A percentile compares a stretch with the other conserved stretches of the same genome.
Conservation (phyloP, 2,797 vertebrate species). For the Hybognathus amarus region DNA sequence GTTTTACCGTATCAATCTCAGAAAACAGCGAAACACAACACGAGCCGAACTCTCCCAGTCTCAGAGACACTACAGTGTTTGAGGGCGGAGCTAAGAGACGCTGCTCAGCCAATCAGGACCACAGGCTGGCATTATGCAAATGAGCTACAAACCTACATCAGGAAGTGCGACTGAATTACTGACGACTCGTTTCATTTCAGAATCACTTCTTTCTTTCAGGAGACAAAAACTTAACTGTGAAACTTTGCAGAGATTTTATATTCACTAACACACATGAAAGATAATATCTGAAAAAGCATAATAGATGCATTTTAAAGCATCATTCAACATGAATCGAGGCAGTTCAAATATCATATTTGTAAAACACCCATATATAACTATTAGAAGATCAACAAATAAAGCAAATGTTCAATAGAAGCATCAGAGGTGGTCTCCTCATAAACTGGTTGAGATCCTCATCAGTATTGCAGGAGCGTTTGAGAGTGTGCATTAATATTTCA, state of each 20-base stretch:
- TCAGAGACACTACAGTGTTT: background rate
- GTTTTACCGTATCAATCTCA: background rate
- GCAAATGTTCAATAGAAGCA: background rate
- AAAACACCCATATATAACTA: background rate
- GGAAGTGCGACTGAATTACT: too few relatives aligned
- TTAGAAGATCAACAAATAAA: background rate
- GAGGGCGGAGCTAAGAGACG: too few relatives aligned
- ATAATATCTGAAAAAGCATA: background rate
- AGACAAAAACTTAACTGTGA: background rate
- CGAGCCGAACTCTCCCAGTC: background rate
- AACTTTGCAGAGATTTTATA: background rate
- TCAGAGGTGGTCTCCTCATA: conserved; percentile 58
- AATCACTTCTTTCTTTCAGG: background rate
- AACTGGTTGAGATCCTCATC: conserved; percentile 55
- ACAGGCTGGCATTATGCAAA: background rate
- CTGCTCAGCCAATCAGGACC: background rate
- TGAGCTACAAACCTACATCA: too few relatives aligned
- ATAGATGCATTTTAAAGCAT: background rate
- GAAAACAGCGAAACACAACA: background rate
- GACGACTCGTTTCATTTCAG: background rate
- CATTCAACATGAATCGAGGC: background rate
- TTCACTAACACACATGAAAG: background rate
- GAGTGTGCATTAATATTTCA: conserved; percentile 76
- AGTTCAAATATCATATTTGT: background rate
- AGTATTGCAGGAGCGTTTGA: conserved; percentile 70